These are phyloP conservation scores for Erythrolamprus reginae DNA, from an alignment of 2,113 vertebrate genomes.

Conservation along the genomic window DNA sequence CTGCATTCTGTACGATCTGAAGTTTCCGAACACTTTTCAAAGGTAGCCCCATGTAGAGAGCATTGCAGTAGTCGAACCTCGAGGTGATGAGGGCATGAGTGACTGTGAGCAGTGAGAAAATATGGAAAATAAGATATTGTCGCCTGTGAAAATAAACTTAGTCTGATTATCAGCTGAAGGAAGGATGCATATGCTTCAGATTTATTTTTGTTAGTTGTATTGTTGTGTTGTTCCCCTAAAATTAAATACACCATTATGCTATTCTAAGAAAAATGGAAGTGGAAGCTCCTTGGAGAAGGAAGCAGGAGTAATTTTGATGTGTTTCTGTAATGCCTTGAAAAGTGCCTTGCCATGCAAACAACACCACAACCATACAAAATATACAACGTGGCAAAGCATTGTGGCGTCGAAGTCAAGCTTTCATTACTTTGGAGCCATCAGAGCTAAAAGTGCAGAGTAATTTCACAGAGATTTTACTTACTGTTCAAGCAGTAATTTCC, in stretches of 20 bases:
- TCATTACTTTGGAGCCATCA: background rate
- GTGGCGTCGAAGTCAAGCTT: background rate
- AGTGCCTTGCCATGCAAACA: background rate
- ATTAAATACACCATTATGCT: background rate
- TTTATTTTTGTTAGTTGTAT: too few relatives aligned
- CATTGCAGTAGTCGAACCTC: too few relatives aligned
- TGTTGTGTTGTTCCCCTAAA: background rate
- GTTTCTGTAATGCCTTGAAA: background rate
- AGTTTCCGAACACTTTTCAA: too few relatives aligned
- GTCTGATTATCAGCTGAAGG: background rate
- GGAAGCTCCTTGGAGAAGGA: background rate
- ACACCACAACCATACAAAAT: background rate
- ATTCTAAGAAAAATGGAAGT: background rate
- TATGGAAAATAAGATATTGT: background rate
- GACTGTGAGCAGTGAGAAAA: too few relatives aligned
- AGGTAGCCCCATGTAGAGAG: too few relatives aligned
- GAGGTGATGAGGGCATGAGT: too few relatives aligned
- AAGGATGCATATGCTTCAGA: background rate
- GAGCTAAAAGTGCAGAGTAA: background rate
- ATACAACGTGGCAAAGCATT: background rate
- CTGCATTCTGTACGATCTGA: too few relatives aligned
- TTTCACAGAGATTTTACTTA: conserved; percentile 74
- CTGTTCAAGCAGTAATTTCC: conserved; percentile 96
- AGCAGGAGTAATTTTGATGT: background rate
- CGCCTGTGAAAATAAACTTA: background rate